A percentile compares a stretch with the other conserved stretches of the same genome.
Conservation (phyloP, 2,797 vertebrate species). For the Rhinichthys osculus region DNA sequence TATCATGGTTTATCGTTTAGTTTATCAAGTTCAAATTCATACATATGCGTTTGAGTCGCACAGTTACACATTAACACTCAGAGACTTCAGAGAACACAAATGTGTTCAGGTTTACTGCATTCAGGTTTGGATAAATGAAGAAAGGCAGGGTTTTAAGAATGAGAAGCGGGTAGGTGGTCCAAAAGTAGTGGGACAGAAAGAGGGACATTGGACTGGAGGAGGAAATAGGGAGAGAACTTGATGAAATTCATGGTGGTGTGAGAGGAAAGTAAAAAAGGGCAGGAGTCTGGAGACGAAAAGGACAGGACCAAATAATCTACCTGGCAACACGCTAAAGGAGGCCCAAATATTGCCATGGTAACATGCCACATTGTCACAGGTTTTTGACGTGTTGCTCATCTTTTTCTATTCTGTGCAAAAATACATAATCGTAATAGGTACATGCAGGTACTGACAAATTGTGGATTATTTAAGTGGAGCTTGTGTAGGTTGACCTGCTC, state of each 20-base stretch:
- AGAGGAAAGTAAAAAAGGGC: conserved; percentile 40
- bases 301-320: conserved; percentile 59
- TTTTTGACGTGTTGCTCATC: conserved; percentile 40
- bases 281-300: conserved; percentile 41
- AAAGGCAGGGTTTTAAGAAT: conserved; percentile 63
- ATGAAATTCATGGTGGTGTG: conserved; percentile 20
- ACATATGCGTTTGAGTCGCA: not conserved
- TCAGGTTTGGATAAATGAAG: conserved; percentile 44
- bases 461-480: conserved; percentile 43
- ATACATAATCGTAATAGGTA: not conserved
- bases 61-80: conserved; percentile 39
- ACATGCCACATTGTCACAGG: conserved; percentile 48
- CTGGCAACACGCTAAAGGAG: conserved; percentile 66
- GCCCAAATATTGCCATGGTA: conserved; percentile 59
- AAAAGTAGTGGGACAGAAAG: conserved; percentile 64
- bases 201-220: conserved; percentile 53
- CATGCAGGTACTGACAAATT: conserved; percentile 34
- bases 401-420: conserved; percentile 10
- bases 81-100: not conserved
- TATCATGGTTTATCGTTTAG: conserved; percentile 22
- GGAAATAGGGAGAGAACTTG: conserved; percentile 40
- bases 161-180: conserved; percentile 58
- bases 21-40: conserved; percentile 20
- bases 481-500: conserved; percentile 23
- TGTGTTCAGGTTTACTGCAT: not conserved